Evolutionary conservation across 2,888 invertebrate species (phyloP), one percentile per base, ranked within the genome.

Genomic region (Pantelozetes paolii): DNA sequence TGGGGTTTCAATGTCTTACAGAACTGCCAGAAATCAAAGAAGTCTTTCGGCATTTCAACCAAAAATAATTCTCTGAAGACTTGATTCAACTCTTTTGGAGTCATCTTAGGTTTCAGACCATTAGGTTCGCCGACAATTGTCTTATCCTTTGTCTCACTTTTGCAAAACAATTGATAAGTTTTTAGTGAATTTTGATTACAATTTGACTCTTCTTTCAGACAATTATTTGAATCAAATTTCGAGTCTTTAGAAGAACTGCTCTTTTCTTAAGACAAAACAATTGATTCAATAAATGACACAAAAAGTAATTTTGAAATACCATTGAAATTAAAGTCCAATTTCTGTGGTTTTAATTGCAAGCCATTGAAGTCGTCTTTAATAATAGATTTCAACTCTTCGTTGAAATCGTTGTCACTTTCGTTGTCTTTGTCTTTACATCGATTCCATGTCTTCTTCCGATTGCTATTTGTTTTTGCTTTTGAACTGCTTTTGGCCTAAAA

Each of bases 41-140:
- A 95, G 82, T 95, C 94, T n/a, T 86, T 81, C 0, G 95, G 94
- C 92, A 95, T 93, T 76, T 90, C 87, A 0, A 91, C 87, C 36
- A 92, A 82, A 82, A 94, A 94, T 77, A 90, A 87, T 73, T 88
- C 85, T 78, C 88, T 87, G 69, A 92, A 88, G 77, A 85, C 87
- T 75, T 82, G 81, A 79, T 83, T 84, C 72, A 83, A 82, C 78
- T 86, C 85, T 69, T 82, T 81, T 30, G 85, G 83, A 71, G 78
- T 86, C 81, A 79, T 78, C 45, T 69, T 69, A 26, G 69, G 45
- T 15, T 45, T 45, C 6, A 64, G 71, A 54, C 11, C 71, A n/a
- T 26, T 36, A 0, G 75, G 74, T 11, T 71, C 57, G 54, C 6
- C 36, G 6, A 36, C 36, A 36, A 36, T 8, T 36, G 36, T 18